These are phyloP conservation scores for Delphinus delphis DNA, from an alignment of 2,113 vertebrate genomes.

Conservation along the genomic window DNA sequence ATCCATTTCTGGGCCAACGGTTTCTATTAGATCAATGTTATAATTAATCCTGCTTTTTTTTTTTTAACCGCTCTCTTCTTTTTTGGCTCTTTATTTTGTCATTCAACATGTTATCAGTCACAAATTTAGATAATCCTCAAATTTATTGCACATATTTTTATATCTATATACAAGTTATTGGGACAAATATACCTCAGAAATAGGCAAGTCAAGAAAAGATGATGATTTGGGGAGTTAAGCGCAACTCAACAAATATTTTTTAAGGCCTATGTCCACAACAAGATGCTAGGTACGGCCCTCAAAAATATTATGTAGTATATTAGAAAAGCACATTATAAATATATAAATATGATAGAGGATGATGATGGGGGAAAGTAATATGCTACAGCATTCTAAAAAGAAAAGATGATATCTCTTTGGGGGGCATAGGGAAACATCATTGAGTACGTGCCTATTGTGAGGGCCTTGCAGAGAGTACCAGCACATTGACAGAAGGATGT, in stretches of 20 bases:
- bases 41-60: not conserved
- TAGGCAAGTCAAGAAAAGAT: not conserved
- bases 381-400: not conserved
- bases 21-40: not conserved
- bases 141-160: not conserved
- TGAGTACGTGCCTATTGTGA: not conserved
- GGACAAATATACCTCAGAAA: not conserved
- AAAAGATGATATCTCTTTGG: not conserved
- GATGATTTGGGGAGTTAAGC: not conserved
- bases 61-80: not conserved
- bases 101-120: not conserved
- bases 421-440: not conserved
- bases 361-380: not conserved
- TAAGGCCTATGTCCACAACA: not conserved
- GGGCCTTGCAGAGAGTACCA: not conserved
- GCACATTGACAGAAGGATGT: not conserved
- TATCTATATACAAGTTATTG: not conserved
- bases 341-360: not conserved
- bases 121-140: not conserved
- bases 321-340: not conserved
- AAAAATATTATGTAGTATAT: not conserved
- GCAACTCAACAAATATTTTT: not conserved
- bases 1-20: not conserved
- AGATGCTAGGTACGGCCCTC: not conserved
- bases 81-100: not conserved